phyloP scores from a whole-genome alignment of 2,113 vertebrate species.

The Emberiza fucata region DNA sequence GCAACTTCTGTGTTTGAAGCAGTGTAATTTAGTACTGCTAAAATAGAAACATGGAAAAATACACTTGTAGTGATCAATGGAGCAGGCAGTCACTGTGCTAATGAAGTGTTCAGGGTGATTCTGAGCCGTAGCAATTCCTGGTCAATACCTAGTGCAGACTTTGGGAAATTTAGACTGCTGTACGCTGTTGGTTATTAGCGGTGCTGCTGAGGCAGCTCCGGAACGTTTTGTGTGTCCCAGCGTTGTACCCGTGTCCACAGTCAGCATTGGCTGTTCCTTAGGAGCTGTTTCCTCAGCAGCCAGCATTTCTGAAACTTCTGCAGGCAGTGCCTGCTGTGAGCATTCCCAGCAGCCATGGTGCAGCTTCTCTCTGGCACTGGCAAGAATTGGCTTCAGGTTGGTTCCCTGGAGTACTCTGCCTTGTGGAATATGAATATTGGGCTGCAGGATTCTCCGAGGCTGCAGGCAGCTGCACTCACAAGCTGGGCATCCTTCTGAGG shows the following conservation, averaged over 20 bases:
- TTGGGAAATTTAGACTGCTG: neutral
- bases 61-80: neutral
- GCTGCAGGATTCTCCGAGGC: neutral
- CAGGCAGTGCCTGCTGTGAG: neutral
- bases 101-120: neutral
- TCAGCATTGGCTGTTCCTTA: rapidly evolving
- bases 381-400: rapidly evolving
- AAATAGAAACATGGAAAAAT: neutral
- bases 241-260: rapidly evolving
- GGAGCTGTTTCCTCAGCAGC: neutral
- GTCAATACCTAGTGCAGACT: neutral
- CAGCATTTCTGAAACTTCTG: neutral
- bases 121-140: neutral
- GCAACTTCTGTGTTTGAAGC: neutral
- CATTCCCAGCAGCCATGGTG: neutral
- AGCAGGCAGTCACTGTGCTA: neutral
- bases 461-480: neutral
- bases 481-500: neutral
- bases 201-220: neutral
- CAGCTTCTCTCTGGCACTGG: neutral
- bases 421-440: neutral
- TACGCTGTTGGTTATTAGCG: neutral
- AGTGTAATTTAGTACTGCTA: neutral
- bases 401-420: neutral
- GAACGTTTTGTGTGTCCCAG: rapidly evolving